Percentiles rank a stretch among this genome's conserved stretches.
Conservation (phyloP, 2,797 vertebrate species). For the Coluber constrictor region DNA sequence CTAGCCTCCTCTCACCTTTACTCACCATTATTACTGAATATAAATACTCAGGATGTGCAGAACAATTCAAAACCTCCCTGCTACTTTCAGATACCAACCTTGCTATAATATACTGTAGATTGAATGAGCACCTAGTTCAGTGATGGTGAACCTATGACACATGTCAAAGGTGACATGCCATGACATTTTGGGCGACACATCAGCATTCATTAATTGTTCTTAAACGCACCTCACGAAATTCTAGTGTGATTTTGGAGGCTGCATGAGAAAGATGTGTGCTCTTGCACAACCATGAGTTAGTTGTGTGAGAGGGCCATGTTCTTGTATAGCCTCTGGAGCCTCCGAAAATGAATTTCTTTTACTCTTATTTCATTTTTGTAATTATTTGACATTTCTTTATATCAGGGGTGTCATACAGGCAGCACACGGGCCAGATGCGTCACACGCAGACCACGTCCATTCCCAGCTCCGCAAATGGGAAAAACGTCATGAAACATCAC, state of each 20-base stretch:
- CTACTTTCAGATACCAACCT: not conserved
- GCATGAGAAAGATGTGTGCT: not conserved
- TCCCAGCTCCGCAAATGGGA: too few relatives aligned
- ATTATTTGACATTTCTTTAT: not conserved
- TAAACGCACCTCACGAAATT: not conserved
- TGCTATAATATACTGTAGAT: not conserved
- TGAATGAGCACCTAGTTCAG: not conserved
- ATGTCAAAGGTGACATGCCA: not conserved
- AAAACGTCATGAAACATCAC: too few relatives aligned
- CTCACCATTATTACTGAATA: not conserved
- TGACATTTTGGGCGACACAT: not conserved
- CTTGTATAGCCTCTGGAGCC: not conserved
- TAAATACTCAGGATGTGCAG: not conserved
- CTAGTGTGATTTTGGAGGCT: not conserved
- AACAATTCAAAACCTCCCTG: not conserved
- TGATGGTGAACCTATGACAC: not conserved
- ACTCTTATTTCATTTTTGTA: not conserved
- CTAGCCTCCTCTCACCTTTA: not conserved
- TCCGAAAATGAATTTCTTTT: not conserved
- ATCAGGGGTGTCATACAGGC: not conserved
- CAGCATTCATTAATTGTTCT: not conserved
- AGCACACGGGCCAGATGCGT: not conserved
- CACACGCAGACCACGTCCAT: not conserved
- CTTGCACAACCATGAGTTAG: not conserved
- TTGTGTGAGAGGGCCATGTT: not conserved